Evolutionary conservation across 1,140 invertebrate genomes (phyloP).

Genomic region (Pseudomyrmex pallidus): DNA sequence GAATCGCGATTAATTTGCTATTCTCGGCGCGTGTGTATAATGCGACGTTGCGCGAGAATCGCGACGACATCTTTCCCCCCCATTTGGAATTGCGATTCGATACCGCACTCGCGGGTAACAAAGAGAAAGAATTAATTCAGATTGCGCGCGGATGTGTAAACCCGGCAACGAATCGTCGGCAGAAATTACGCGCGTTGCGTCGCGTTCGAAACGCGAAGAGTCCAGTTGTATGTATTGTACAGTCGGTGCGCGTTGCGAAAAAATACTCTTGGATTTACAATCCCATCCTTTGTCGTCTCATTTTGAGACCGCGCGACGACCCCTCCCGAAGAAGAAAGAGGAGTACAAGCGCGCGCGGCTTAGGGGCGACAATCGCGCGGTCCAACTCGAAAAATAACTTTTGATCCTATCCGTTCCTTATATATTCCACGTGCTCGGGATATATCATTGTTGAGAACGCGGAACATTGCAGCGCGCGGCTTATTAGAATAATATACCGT

Average conservation of each 20-base stretch:
- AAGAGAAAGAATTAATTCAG: no score
- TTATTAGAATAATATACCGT: constrained; percentile 82
- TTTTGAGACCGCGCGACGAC: background rate
- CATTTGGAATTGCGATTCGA: constrained; percentile 9
- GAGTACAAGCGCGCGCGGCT: constrained; percentile 24
- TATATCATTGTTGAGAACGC: constrained; percentile 69
- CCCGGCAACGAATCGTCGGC: background rate
- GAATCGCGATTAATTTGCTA: constrained; percentile 32
- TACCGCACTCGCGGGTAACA: background rate
- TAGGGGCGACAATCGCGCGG: constrained; percentile 21
- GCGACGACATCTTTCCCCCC: constrained; percentile 5
- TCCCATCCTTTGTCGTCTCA: background rate
- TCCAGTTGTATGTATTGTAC: no score
- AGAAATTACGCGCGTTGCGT: background rate
- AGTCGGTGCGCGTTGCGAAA: no score
- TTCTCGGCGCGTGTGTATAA: constrained; percentile 27
- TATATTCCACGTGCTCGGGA: constrained; percentile 32
- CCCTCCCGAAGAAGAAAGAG: background rate
- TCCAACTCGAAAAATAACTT: constrained; percentile 68
- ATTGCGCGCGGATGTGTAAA: no score
- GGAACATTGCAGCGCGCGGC: constrained; percentile 64
- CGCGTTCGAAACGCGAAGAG: background rate
- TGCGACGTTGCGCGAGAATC: background rate
- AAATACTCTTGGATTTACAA: background rate
- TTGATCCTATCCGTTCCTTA: constrained; percentile 11